Base-by-base conservation (phyloP, 2,888 invertebrate species). In the Idaea aversata region DNA sequence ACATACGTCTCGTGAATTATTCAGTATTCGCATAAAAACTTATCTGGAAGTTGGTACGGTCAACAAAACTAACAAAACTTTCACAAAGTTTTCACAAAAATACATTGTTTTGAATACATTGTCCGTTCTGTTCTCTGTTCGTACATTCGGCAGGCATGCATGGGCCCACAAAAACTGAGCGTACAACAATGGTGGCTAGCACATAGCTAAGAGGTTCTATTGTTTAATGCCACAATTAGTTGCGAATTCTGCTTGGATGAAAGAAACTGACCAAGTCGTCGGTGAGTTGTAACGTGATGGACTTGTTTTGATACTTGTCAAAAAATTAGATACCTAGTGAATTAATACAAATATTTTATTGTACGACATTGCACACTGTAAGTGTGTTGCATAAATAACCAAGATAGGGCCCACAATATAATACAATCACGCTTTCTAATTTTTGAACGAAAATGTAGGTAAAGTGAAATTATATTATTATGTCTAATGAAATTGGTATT, bases 191-290 rank as follows among this genome's bases (percentile, higher is more conserved):
- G 47, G 47, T 10, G 13, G 47, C 47, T 10, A 47, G 47, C 47
- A 7, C 47, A 47, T 47, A 13, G 47, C 47, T 89, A 89, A 91
- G 90, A 91, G 92, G 87, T 89, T 89, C 92, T 91, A 92, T 92
- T 92, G 92, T 92, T 92, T 92, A 91, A 92, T 91, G 87, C 83
- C 85, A 88, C 90, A 91, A 91, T 91, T 91, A 85, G 85, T 85
- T 85, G 83, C 79, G 89, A 86, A 89, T 87, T 87, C 88, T 81
- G 78, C 83, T 72, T 82, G 86, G 83, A 85, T 86, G 89, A 84
- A 91, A 91, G 91, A 91, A 89, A 86, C 91, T 90, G 92, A 89
- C 91, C 92, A 91, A 90, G 91, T 90, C 88, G 83, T 80, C 77
- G 73, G 67, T 71, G 67, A 68, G 60, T 57, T 72, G 47, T 70